Percentiles rank a stretch among this genome's conserved stretches.
Conservation (phyloP, 23 tunicate species). For the Phallusia fumigata region DNA sequence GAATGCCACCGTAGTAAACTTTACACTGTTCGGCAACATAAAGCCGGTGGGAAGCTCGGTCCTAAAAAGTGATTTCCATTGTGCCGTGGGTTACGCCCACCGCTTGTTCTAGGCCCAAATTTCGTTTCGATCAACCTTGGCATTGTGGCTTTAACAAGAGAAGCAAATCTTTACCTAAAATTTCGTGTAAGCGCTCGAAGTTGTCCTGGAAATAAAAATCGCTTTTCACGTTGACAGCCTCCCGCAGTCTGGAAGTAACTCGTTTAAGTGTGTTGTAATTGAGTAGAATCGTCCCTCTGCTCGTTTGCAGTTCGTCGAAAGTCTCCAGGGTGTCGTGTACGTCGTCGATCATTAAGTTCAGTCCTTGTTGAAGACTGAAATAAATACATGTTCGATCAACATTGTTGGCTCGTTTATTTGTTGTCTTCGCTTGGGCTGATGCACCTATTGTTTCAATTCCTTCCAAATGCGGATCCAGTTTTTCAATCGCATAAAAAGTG, state of each 20-base stretch:
- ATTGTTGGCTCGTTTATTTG: too few relatives aligned
- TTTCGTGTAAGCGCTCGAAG: slow-evolving; percentile 46
- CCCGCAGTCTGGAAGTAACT: slow-evolving; percentile 56
- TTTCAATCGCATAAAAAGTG: too few relatives aligned
- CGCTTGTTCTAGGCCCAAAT: too few relatives aligned
- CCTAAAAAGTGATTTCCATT: slow-evolving; percentile 5
- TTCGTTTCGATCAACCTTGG: background rate
- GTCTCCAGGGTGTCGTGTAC: slow-evolving; percentile 58
- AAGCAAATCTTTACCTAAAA: slow-evolving; percentile 29
- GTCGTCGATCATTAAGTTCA: slow-evolving; percentile 58
- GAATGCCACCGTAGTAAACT: too few relatives aligned
- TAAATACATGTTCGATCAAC: too few relatives aligned
- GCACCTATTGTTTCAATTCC: too few relatives aligned
- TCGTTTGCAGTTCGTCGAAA: slow-evolving; percentile 74
- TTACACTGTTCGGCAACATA: too few relatives aligned
- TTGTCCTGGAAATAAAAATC: slow-evolving; percentile 56
- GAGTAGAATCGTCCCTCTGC: slow-evolving; percentile 69
- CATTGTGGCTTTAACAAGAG: background rate
- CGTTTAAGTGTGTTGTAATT: slow-evolving; percentile 46
- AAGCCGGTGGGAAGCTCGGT: too few relatives aligned
- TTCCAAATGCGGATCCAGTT: too few relatives aligned
- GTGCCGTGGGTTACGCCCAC: slow-evolving; percentile 24
- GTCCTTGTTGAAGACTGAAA: slow-evolving; percentile 62
- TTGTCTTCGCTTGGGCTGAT: too few relatives aligned
- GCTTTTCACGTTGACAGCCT: slow-evolving; percentile 29